phyloP scores from a whole-genome alignment of 2,888 invertebrate genomes.

The Drosophila suboccidentalis region DNA sequence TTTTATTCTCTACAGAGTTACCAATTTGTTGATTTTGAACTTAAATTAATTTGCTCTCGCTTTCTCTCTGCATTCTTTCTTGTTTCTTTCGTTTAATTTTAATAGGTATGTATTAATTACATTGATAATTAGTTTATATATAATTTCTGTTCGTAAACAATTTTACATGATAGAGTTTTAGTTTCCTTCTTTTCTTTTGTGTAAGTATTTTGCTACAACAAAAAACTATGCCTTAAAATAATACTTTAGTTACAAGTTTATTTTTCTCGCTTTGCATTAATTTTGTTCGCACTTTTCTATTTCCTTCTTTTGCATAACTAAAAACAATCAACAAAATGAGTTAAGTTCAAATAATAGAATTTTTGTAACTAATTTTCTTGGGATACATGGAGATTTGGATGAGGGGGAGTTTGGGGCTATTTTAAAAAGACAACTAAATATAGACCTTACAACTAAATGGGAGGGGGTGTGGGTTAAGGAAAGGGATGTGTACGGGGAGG shows the following conservation, averaged over 20 bases:
- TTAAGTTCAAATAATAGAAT: constrained; percentile 68
- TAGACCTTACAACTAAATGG: constrained; percentile 51
- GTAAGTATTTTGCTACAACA: constrained; percentile 74
- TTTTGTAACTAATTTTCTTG: constrained; percentile 63
- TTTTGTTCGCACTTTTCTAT: constrained; percentile 55
- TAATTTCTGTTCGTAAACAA: constrained; percentile 71
- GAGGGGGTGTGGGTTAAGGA: constrained; percentile 2
- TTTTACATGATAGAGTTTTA: constrained; percentile 75
- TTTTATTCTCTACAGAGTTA: constrained; percentile 41
- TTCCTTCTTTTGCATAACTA: constrained; percentile 57
- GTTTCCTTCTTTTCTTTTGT: constrained; percentile 33
- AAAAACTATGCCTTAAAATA: constrained; percentile 80
- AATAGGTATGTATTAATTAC: constrained; percentile 75
- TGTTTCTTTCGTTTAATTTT: constrained; percentile 62
- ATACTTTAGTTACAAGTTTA: constrained; percentile 77
- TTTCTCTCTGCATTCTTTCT: constrained; percentile 15
- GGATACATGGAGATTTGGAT: constrained; percentile 19
- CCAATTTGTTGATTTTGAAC: constrained; percentile 46
- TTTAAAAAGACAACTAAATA: constrained; percentile 68
- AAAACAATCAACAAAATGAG: constrained; percentile 78
- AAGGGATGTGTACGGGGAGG: constrained; percentile 6
- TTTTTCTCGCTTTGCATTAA: constrained; percentile 62
- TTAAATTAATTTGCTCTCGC: constrained; percentile 60
- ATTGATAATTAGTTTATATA: constrained; percentile 78
- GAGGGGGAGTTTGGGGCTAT: constrained; percentile 1